Evolutionary conservation across 2,888 invertebrate species (phyloP).

Genomic region (Euphydryas editha): DNA sequence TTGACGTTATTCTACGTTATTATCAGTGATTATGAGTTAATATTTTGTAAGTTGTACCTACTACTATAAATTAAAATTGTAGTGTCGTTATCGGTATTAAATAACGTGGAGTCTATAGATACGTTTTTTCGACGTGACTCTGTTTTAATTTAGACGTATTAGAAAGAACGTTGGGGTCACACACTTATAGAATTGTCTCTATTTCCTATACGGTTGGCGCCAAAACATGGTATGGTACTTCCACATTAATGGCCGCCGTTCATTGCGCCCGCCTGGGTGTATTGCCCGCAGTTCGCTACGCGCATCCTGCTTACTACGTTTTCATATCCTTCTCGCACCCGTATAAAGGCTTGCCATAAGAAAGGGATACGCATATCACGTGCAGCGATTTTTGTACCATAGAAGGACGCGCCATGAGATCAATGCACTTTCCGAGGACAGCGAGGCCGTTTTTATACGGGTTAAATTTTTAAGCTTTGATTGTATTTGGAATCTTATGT

Average conservation of each 20-base stretch:
- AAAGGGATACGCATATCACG: conserved; percentile 73
- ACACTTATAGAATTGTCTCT: conserved; percentile 38
- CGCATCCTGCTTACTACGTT: conserved; percentile 80
- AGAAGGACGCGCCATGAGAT: conserved; percentile 80
- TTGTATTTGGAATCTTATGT: conserved; percentile 65
- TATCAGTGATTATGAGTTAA: too few relatives aligned
- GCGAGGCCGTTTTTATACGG: conserved; percentile 77
- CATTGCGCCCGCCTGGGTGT: conserved; percentile 81
- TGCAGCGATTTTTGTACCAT: conserved; percentile 80
- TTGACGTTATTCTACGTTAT: too few relatives aligned
- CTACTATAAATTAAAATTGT: neutral
- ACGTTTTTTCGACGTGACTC: neutral
- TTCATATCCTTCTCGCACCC: conserved; percentile 69
- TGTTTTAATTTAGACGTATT: conserved; percentile 2
- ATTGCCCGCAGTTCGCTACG: conserved; percentile 79
- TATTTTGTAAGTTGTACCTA: neutral
- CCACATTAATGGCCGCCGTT: conserved; percentile 76
- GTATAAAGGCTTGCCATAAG: conserved; percentile 52
- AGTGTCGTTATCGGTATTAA: neutral
- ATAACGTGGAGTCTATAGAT: neutral
- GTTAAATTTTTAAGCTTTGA: conserved; percentile 56
- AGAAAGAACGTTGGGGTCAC: neutral
- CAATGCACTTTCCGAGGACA: conserved; percentile 83
- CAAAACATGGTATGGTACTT: conserved; percentile 75
- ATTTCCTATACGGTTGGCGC: conserved; percentile 65